Evolutionary conservation across 2,797 vertebrate genomes (phyloP).

Genomic region (Hafferia zeledoni): DNA sequence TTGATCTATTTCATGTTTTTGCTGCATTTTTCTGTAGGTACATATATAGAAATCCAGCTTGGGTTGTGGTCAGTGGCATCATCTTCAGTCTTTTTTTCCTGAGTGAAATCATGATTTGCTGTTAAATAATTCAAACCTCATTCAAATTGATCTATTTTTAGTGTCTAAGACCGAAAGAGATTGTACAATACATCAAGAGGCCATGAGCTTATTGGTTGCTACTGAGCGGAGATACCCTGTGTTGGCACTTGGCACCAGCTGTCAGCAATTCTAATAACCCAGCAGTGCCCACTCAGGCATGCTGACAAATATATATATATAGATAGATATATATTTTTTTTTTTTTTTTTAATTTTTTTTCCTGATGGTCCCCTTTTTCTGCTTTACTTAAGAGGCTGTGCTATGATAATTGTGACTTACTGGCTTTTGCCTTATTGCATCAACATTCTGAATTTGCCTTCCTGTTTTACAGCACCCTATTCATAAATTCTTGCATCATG

Average conservation of each 20-base stretch:
- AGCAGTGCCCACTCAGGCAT: not conserved
- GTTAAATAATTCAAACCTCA: not conserved
- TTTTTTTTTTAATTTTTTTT: no score
- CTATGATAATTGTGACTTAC: not conserved
- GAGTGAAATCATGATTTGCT: not conserved
- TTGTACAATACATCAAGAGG: rapidly evolving
- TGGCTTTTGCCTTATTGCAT: not conserved
- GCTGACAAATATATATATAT: not conserved
- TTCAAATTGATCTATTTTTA: not conserved
- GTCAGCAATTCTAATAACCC: not conserved
- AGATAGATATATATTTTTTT: no score
- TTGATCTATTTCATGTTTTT: not conserved
- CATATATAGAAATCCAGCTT: not conserved
- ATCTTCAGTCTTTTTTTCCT: not conserved
- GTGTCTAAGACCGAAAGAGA: not conserved
- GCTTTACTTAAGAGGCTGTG: not conserved
- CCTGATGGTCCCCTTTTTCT: not conserved
- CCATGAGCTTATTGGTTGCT: not conserved
- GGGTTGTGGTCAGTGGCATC: not conserved
- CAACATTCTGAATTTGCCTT: not conserved
- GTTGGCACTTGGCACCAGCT: not conserved
- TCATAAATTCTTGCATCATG: not conserved
- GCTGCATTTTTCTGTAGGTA: not conserved
- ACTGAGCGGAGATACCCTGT: not conserved
- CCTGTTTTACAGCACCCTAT: not conserved